Conservation (phyloP, 2,113 vertebrate genomes). For the Lagopus leucura region DNA sequence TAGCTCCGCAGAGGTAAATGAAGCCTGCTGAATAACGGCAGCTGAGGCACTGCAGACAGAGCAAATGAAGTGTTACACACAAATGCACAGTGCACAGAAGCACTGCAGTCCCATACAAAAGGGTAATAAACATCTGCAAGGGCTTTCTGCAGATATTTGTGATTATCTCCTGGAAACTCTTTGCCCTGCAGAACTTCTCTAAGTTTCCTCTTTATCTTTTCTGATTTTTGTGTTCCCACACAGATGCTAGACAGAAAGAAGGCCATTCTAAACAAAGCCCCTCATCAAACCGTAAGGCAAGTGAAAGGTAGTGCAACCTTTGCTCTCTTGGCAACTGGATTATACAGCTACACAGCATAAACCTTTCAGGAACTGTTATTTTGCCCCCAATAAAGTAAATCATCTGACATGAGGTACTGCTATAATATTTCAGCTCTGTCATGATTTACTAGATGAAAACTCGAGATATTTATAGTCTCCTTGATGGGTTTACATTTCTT, state of each 20-base stretch:
- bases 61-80: background rate
- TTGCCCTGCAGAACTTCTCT: background rate
- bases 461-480: constrained; percentile 55
- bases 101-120: background rate
- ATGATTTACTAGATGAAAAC: constrained; percentile 38
- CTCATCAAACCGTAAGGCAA: background rate
- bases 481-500: constrained; percentile 26
- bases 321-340: background rate
- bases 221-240: background rate
- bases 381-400: constrained; percentile 30
- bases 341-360: background rate
- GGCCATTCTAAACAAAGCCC: background rate
- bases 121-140: background rate
- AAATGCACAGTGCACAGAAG: background rate
- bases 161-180: background rate
- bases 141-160: background rate
- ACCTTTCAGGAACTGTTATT: background rate
- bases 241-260: background rate
- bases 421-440: constrained; percentile 18
- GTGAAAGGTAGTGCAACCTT: constrained; percentile 9
- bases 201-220: background rate
- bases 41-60: background rate
- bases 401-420: background rate
- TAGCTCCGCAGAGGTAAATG: background rate
- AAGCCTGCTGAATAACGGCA: constrained; percentile 10